Conservation (phyloP, 1,140 invertebrate genomes). For the Tenebrio molitor region DNA sequence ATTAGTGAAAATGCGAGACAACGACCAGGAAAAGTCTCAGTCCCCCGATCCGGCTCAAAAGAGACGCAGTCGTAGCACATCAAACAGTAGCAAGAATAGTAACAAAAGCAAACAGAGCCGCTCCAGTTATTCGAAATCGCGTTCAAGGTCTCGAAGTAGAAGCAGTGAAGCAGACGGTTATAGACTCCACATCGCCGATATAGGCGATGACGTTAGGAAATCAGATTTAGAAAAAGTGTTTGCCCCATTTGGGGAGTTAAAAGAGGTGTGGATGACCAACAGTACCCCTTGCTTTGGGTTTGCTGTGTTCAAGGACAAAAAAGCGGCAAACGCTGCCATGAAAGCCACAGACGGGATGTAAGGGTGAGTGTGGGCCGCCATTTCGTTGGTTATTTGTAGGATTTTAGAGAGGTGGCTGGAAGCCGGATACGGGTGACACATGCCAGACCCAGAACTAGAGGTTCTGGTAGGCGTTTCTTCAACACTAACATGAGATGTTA, state of each 20-base stretch:
- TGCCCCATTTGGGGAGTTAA: constrained; percentile 75
- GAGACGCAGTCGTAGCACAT: constrained; percentile 58
- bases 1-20: constrained; percentile 54
- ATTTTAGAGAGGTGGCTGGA: constrained; percentile 65
- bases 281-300: constrained; percentile 81
- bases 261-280: constrained; percentile 80
- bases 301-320: constrained; percentile 79
- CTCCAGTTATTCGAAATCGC: constrained; percentile 59
- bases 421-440: constrained; percentile 66
- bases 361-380: constrained; percentile 54
- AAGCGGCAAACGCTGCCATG: constrained; percentile 78
- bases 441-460: constrained; percentile 67
- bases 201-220: constrained; percentile 69
- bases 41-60: constrained; percentile 50
- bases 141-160: constrained; percentile 63
- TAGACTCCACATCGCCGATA: constrained; percentile 68
- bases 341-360: constrained; percentile 76
- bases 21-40: constrained; percentile 53
- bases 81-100: constrained; percentile 54
- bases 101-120: constrained; percentile 58
- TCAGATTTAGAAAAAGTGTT: constrained; percentile 75
- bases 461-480: constrained; percentile 68
- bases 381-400: constrained; percentile 55
- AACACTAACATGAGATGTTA: constrained; percentile 75
- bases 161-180: constrained; percentile 66